These are phyloP conservation scores for Antitype chi DNA, from an alignment of 2,888 invertebrate species.

Conservation along the genomic window DNA sequence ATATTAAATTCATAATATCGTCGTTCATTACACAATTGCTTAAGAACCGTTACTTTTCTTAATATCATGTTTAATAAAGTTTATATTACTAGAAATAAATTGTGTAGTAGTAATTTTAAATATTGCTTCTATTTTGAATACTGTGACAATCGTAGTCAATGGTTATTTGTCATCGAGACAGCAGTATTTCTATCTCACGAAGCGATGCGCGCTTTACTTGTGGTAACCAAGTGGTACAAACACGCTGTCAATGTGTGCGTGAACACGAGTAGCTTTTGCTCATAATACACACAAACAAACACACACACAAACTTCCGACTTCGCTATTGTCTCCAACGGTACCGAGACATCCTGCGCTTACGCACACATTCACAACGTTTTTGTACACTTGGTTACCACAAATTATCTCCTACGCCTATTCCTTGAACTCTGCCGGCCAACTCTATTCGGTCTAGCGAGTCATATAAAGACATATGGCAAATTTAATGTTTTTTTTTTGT, in stretches of 20 bases:
- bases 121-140: neutral
- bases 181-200: neutral
- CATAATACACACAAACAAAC: too few relatives aligned
- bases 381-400: neutral
- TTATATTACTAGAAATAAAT: neutral
- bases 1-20: conserved; percentile 39
- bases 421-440: too few relatives aligned
- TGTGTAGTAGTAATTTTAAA: neutral
- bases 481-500: too few relatives aligned
- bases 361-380: neutral
- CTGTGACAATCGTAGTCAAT: neutral
- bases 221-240: neutral
- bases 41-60: conserved; percentile 31
- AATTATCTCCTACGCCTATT: neutral
- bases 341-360: neutral
- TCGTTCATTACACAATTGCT: conserved; percentile 31
- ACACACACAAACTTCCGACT: neutral
- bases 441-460: too few relatives aligned
- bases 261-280: too few relatives aligned
- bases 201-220: neutral
- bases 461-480: too few relatives aligned
- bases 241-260: neutral
- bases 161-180: neutral
- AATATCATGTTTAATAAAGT: conserved; percentile 20
- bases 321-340: neutral